A percentile compares a stretch with the other conserved stretches of the same genome.
These are phyloP conservation scores for Orchesella flavescens DNA, from an alignment of 2,888 invertebrate species.

Conservation along the genomic window DNA sequence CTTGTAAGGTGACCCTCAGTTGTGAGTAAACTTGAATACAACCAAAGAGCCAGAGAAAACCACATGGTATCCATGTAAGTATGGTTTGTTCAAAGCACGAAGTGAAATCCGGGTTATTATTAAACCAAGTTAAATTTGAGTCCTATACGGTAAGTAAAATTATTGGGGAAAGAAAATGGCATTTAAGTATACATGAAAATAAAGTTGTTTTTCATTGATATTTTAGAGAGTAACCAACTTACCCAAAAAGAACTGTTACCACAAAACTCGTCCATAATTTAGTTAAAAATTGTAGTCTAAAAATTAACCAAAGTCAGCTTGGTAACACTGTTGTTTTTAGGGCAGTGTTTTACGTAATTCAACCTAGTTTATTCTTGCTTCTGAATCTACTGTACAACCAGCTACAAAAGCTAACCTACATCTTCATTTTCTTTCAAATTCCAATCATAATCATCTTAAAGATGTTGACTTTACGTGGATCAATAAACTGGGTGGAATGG, in stretches of 20 bases:
- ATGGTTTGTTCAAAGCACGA: constrained; percentile 76
- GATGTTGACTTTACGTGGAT: too few relatives aligned
- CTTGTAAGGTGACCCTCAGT: constrained; percentile 39
- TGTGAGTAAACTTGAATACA: neutral
- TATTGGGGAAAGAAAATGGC: too few relatives aligned
- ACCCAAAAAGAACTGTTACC: constrained; percentile 57
- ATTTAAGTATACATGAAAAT: constrained; percentile 73
- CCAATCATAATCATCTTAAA: too few relatives aligned
- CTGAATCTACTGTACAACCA: too few relatives aligned
- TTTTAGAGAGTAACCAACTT: neutral
- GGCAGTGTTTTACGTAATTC: too few relatives aligned
- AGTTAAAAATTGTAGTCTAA: too few relatives aligned
- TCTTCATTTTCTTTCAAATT: too few relatives aligned
- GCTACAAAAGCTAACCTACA: too few relatives aligned
- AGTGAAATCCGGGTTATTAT: constrained; percentile 77
- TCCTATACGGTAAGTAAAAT: constrained; percentile 79
- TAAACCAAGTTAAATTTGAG: constrained; percentile 84
- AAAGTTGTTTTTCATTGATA: neutral
- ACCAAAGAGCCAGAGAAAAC: constrained; percentile 72
- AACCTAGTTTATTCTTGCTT: too few relatives aligned
- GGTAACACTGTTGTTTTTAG: too few relatives aligned
- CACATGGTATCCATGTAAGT: constrained; percentile 76
- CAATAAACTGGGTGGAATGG: too few relatives aligned
- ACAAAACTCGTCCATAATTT: constrained; percentile 60
- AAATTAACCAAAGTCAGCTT: too few relatives aligned